Conservation (phyloP, 2,113 vertebrate species). For the Ondatra zibethicus region DNA sequence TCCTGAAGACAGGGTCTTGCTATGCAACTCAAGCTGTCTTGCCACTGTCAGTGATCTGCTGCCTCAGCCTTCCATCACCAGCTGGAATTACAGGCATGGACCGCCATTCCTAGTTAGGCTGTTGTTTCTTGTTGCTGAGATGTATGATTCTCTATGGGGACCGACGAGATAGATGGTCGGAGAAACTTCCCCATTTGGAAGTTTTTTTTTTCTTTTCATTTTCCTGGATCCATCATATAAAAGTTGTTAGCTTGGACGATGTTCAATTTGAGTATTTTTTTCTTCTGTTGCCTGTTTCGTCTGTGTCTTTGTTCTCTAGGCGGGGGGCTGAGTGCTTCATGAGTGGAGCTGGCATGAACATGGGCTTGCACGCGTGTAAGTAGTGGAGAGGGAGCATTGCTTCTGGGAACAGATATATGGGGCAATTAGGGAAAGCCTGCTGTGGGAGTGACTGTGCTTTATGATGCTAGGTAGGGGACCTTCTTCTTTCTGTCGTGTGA, state of each 20-base stretch:
- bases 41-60: background rate
- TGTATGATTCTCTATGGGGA: background rate
- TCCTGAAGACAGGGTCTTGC: background rate
- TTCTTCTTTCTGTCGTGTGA: background rate
- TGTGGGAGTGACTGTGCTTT: background rate
- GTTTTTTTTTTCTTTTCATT: background rate
- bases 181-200: background rate
- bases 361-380: background rate
- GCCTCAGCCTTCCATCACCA: background rate
- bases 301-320: background rate
- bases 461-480: fast-evolving
- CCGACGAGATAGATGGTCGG: background rate
- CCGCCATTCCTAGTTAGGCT: no score
- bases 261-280: background rate
- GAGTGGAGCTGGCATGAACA: no score
- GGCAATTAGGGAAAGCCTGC: background rate
- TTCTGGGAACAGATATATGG: background rate
- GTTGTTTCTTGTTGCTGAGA: background rate
- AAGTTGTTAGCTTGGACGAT: background rate
- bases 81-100: background rate
- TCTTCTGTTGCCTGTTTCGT: background rate
- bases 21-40: background rate
- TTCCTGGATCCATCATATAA: background rate
- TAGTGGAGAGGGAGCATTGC: background rate
- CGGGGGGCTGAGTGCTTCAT: background rate